Base-by-base conservation (phyloP, 1,140 invertebrate genomes). In the Drosophila pseudoananassae region DNA sequence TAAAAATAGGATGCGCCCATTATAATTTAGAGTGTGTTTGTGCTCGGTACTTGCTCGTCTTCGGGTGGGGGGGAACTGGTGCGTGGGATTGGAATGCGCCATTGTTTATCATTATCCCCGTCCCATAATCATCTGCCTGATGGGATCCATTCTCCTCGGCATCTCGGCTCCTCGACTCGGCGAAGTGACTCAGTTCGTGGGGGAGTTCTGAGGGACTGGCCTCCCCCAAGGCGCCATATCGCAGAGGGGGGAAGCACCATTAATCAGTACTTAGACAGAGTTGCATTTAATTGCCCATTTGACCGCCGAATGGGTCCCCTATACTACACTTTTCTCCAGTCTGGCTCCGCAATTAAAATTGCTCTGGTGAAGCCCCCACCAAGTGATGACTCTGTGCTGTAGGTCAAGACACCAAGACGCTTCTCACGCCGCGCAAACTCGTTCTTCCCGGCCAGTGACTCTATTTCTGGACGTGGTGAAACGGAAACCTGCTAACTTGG, bases 41-140 rank as follows among this genome's bases (percentile, higher is more conserved):
- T 36, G 4, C 25, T 27, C 25, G 5, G 40, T 43, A 45, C 40
- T 60, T 47, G 31, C 45, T 31, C 15, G 43, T 69, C 23, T 54
- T 47, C 4, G n/a, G n/a, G n/a, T 20, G 20, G 59, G 36, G 38
- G 43, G 45, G 25, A 71, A 71, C 17, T 55, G 45, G 59, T 78
- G 79, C 79, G 79, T 83, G 80, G 79, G 79, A 83, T 83, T 79
- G 79, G 59, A 63, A 83, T 83, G 79, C 54, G 59, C 66, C 69
- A 74, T 82, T 82, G 74, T 83, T 63, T 72, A 74, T 60, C 56
- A 57, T 36, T 36, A 36, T 36, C 52, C 58, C 50, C 46, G 33
- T 58, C 15, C 40, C 45, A 15, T 33, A 29, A 38, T 27, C n/a
- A 29, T 55, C 36, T 53, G 36, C 49, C 52, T 61, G 25, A 61